These are phyloP conservation scores for Tetropium fuscum DNA, from an alignment of 2,888 invertebrate genomes.

Conservation along the genomic window DNA sequence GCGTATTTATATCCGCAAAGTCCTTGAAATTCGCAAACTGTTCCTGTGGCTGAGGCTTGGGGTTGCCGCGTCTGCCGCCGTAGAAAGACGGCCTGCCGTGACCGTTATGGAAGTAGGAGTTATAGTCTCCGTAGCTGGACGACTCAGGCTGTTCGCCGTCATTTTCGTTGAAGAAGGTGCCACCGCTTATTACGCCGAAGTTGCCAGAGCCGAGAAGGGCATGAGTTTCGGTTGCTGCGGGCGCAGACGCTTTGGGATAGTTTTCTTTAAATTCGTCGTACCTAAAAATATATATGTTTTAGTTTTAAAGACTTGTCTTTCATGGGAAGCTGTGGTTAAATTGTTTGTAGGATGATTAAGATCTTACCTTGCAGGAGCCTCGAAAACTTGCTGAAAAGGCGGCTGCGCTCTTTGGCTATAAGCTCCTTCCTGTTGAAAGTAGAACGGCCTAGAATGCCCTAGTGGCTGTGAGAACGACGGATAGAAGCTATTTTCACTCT, in stretches of 20 bases:
- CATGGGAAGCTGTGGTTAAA: neutral
- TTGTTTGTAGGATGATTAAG: neutral
- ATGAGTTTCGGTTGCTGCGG: slow-evolving; percentile 16
- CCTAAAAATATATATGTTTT: slow-evolving; percentile 58
- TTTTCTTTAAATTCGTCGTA: slow-evolving; percentile 60
- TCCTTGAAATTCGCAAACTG: slow-evolving; percentile 92
- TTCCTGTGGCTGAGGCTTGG: slow-evolving; percentile 82
- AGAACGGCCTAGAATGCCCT: slow-evolving; percentile 73
- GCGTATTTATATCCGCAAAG: slow-evolving; percentile 90
- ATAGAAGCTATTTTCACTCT: slow-evolving; percentile 75
- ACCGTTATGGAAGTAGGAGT: slow-evolving; percentile 74
- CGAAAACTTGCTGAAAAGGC: slow-evolving; percentile 57
- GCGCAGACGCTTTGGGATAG: slow-evolving; percentile 19
- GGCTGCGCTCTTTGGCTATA: slow-evolving; percentile 71
- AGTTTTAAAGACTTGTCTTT: no score
- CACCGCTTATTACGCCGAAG: slow-evolving; percentile 88
- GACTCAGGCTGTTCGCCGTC: slow-evolving; percentile 75
- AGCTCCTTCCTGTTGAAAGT: slow-evolving; percentile 72
- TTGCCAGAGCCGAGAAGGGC: slow-evolving; percentile 82
- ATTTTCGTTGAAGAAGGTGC: slow-evolving; percentile 84
- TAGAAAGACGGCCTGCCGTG: slow-evolving; percentile 78
- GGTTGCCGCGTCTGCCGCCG: slow-evolving; percentile 63
- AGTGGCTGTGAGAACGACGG: slow-evolving; percentile 77
- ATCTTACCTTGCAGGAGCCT: slow-evolving; percentile 33
- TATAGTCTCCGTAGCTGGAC: slow-evolving; percentile 69